Evolutionary conservation across 2,888 invertebrate species (phyloP).

Genomic region (Argyresthia goedartella): DNA sequence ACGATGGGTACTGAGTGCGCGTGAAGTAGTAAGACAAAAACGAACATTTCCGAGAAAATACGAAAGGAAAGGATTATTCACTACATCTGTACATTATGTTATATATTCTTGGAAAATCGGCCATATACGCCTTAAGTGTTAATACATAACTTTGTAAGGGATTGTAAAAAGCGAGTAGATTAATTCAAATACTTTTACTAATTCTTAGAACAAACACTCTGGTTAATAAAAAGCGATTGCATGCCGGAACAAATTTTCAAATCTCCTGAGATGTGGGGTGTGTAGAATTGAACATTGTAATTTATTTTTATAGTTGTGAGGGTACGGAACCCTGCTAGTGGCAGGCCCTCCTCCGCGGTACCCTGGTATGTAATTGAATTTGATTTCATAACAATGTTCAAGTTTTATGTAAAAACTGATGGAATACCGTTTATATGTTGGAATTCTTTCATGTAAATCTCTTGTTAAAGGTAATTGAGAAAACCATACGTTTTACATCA

Average conservation of each 20-base stretch:
- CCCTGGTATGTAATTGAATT: not conserved
- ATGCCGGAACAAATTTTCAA: constrained; percentile 47
- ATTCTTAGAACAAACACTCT: not conserved
- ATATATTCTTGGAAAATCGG: not conserved
- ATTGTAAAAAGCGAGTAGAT: not conserved
- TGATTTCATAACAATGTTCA: not conserved
- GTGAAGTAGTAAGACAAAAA: too few species aligned
- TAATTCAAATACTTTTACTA: not conserved
- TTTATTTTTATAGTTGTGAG: constrained; percentile 59
- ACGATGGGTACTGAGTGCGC: too few species aligned
- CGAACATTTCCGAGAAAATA: too few species aligned
- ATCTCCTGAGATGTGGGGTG: constrained; percentile 52
- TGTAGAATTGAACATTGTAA: constrained; percentile 64
- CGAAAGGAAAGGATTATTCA: too few species aligned
- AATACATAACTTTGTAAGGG: not conserved
- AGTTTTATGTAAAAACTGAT: not conserved
- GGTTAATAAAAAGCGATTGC: constrained; percentile 34
- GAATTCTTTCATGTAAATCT: not conserved
- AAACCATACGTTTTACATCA: not conserved
- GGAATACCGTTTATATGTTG: not conserved
- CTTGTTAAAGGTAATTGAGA: not conserved
- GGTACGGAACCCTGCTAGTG: constrained; percentile 22
- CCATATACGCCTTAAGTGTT: not conserved
- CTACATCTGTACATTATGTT: too few species aligned
- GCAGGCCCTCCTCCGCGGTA: not conserved